A percentile compares a stretch with the other conserved stretches of the same genome.
These are phyloP conservation scores for Brachionichthys hirsutus DNA, from an alignment of 2,113 vertebrate genomes.

Conservation along the genomic window DNA sequence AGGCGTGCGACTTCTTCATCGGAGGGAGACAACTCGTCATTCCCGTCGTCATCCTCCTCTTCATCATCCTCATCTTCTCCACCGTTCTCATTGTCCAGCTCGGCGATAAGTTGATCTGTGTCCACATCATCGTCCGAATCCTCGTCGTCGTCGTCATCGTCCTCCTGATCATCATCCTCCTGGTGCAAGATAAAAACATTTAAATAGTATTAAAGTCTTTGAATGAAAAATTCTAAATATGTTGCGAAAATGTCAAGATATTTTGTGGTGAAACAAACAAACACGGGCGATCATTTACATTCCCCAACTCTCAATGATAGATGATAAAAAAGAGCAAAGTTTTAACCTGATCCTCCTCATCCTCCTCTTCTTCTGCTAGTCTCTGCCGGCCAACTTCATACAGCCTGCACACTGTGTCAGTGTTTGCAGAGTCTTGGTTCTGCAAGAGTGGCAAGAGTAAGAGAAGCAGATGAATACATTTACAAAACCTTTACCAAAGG, in stretches of 20 bases:
- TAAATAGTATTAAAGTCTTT: not conserved
- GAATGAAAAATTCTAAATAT: not conserved
- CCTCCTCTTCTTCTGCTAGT: slow-evolving; percentile 96
- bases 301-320: too few species aligned
- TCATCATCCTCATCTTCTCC: slow-evolving; percentile 86
- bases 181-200: slow-evolving; percentile 35
- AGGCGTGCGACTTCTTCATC: slow-evolving; percentile 91
- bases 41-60: slow-evolving; percentile 86
- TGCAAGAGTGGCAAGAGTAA: slow-evolving; percentile 51
- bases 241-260: too few species aligned
- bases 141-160: slow-evolving; percentile 94
- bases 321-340: not conserved
- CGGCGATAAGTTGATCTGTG: slow-evolving; percentile 89
- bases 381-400: slow-evolving; percentile 97
- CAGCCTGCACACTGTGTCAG: slow-evolving; percentile 96
- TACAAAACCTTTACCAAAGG: not conserved
- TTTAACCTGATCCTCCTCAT: slow-evolving; percentile 94
- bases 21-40: slow-evolving; percentile 91
- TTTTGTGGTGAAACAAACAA: too few species aligned
- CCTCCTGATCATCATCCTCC: slow-evolving; percentile 85
- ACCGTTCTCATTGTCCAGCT: slow-evolving; percentile 89
- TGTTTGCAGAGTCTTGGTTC: slow-evolving; percentile 98
- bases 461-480: not conserved
- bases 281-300: too few species aligned
- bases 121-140: slow-evolving; percentile 94